Evolutionary conservation across 2,797 vertebrate genomes (phyloP), one percentile per base, ranked within the genome.

Genomic region (Halcyon leucocephala): DNA sequence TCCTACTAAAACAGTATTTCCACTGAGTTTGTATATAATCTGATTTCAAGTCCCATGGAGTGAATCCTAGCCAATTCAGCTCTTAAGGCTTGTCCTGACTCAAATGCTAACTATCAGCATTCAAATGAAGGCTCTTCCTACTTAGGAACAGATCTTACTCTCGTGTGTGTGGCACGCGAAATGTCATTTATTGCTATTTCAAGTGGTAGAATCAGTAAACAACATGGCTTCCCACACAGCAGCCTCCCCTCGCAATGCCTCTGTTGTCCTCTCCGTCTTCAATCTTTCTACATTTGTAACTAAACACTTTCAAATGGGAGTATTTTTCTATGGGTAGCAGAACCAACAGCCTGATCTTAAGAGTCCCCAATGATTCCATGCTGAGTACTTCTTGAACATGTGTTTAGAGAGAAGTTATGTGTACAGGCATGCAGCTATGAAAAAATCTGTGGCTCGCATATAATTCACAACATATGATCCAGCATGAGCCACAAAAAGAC

Each of bases 81-180:
- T 96, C 61, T 92, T 84, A 89, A 89, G 78, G 49, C 61, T 18
- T 92, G 81, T 87, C 93, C 93, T 93, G 86, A 93, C 71, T 90
- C 67, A 95, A 94, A 96, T 82, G 72, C 49, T 87, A 91, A 95
- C 44, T 78, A 95, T 82, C 82, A 78, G 86, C 78, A 92, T 94
- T 52, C 54, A 95, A 89, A 94, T 73, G 49, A 94, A 90, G 29
- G 41, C 33, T 89, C 78, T 89, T 92, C 29, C 82, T 77, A 66
- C 37, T 94, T 83, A 58, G 2, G n/a, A 94, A 86, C 35, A 78
- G 42, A 81, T 65, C 57, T 89, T 61, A 74, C 28, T 70, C 55
- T 92, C 64, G 31, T 61, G 48, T 60, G 62, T 91, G 35, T 62
- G 67, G 64, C 55, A 80, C 49, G 37, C 76, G 44, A 93, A 95